Evolutionary conservation across 64 coral and sea anemone species (phyloP), one percentile per base, ranked within the genome.

Genomic region (Dendrophyllia cribrosa): DNA sequence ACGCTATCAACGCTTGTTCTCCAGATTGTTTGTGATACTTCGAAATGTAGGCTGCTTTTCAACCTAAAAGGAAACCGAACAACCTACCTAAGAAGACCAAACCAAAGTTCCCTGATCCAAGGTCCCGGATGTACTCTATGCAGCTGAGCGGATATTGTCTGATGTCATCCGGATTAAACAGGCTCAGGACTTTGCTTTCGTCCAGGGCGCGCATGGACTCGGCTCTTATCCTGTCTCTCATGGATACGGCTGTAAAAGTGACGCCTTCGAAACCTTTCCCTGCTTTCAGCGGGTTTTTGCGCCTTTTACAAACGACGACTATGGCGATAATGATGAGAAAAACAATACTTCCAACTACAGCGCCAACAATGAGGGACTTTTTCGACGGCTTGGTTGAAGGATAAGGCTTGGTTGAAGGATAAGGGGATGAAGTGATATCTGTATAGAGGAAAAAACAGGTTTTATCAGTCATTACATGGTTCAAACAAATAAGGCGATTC

Each of bases 31-130:
- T 34, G 34, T 34, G 2, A 34, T 34, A 34, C 34, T 34, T 1
- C 34, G 34, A 34, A 34, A 34, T 34, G 34, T 34, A 34, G 34
- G 34, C 34, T 34, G 34, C 34, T 34, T 34, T 34, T 34, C 34
- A 34, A 25, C 7, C 22, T 74, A 15, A 43, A 74, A 44, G 9
- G 72, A 74, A 74, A 17, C 20, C 17, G 11, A 3, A 46, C 9
- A 23, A 63, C 76, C 34, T 89, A 99, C 97, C 97, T 65, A 96
- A 92, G 82, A 99, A 96, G 2, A 99, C 97, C 24, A 96, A 92
- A 19, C 97, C 97, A 79, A 99, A 99, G 60, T 99, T 96, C 5
- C 97, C 97, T 34, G 95, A 91, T 26, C 97, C 97, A 20, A 99
- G 86, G 49, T 99, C 97, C 65, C 72, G 87, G 51, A 96, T 70